Evolutionary conservation across 92 coral and sea anemone genomes (phyloP).

Genomic region (Muricea muricata): DNA sequence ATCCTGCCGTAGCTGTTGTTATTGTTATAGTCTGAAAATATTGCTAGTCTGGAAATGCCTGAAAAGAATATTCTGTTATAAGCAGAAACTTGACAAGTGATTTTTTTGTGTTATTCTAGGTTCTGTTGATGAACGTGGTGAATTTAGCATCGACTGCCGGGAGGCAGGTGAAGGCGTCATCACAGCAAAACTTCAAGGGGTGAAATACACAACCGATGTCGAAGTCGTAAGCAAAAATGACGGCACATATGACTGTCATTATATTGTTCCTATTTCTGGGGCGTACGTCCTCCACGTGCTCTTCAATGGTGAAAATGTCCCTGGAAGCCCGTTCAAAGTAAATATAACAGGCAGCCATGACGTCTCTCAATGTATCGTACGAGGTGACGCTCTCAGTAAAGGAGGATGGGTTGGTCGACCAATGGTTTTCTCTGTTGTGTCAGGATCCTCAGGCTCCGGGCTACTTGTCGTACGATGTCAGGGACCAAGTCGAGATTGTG

Average conservation of each 20-base stretch:
- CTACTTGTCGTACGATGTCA: constrained; percentile 89
- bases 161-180: constrained; percentile 81
- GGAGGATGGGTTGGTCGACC: constrained; percentile 77
- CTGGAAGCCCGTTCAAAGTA: constrained; percentile 89
- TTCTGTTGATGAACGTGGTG: constrained; percentile 76
- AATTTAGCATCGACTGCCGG: constrained; percentile 79
- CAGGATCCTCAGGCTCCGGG: constrained; percentile 89
- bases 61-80: no score
- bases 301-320: constrained; percentile 86
- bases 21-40: no score
- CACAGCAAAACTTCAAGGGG: constrained; percentile 79
- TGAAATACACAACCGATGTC: constrained; percentile 81
- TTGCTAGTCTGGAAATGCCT: neutral
- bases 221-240: constrained; percentile 72
- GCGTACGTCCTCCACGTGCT: constrained; percentile 82
- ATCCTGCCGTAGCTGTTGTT: no score
- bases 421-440: constrained; percentile 82
- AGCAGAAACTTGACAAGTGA: neutral
- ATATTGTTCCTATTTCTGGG: constrained; percentile 80
- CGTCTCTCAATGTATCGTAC: constrained; percentile 51
- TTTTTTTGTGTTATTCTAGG: constrained; percentile 47
- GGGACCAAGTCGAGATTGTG: constrained; percentile 94
- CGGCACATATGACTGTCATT: constrained; percentile 82
- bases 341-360: constrained; percentile 73
- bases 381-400: constrained; percentile 60